Conservation (phyloP, 2,113 vertebrate genomes). For the Ellobius talpinus region DNA sequence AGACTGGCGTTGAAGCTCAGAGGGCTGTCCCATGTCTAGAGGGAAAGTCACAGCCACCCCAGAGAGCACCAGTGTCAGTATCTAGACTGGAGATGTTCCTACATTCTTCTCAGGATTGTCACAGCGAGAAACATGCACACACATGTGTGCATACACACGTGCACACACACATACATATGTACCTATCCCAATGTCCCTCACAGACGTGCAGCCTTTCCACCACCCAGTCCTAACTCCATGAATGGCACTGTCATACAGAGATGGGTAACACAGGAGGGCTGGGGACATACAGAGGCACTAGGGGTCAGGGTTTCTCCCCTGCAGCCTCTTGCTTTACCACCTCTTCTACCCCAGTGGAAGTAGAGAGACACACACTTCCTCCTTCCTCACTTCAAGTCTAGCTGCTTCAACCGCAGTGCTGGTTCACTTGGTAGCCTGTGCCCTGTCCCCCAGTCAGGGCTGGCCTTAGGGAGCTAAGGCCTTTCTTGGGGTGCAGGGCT, state of each 20-base stretch:
- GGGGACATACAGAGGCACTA: no score
- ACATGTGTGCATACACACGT: fast-evolving
- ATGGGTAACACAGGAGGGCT: background rate
- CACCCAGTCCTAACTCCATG: background rate
- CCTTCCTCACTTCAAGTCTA: background rate
- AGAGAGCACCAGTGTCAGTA: background rate
- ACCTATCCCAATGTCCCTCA: background rate
- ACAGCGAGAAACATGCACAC: background rate
- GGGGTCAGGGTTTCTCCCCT: background rate
- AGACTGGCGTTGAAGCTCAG: background rate
- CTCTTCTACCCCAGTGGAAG: background rate
- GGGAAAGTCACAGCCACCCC: background rate
- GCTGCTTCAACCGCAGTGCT: no score
- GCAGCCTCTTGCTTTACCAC: no score
- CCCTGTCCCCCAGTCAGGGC: background rate
- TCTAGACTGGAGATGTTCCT: background rate
- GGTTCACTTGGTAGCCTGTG: background rate
- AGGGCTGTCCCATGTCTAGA: background rate
- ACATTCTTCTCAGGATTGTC: background rate
- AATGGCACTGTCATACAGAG: no score
- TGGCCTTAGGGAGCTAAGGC: background rate
- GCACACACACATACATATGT: background rate
- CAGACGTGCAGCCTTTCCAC: background rate
- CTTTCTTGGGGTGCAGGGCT: no score
- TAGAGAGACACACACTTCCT: background rate